These are phyloP conservation scores for Hormaphis cornu DNA, from an alignment of 1,140 invertebrate species.

Conservation along the genomic window DNA sequence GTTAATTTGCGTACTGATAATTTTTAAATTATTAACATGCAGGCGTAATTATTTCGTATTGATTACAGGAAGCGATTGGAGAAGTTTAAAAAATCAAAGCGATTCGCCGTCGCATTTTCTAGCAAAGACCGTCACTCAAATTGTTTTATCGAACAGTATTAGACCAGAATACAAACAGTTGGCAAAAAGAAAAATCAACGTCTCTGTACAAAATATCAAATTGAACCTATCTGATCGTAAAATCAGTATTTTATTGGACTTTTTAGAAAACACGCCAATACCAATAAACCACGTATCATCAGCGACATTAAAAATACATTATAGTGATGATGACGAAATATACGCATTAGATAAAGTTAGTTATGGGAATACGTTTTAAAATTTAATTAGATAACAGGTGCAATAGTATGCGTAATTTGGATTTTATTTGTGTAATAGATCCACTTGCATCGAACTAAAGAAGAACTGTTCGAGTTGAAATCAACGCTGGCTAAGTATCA, in stretches of 20 bases:
- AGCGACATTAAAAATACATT: conserved; percentile 19
- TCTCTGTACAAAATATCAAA: conserved; percentile 60
- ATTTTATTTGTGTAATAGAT: neutral
- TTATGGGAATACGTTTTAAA: neutral
- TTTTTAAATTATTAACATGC: too few relatives aligned
- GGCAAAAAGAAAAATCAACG: conserved; percentile 67
- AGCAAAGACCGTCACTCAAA: conserved; percentile 57
- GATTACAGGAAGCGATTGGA: conserved; percentile 61
- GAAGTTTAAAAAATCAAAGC: conserved; percentile 54
- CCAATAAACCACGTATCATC: conserved; percentile 39
- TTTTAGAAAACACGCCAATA: conserved; percentile 57
- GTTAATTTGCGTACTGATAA: too few relatives aligned
- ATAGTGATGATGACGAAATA: neutral
- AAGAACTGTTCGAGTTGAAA: conserved; percentile 11
- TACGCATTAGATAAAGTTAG: neutral
- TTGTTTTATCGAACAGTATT: conserved; percentile 65
- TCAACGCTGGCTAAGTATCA: neutral
- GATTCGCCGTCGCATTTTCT: conserved; percentile 69
- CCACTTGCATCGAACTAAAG: neutral
- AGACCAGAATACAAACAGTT: conserved; percentile 64
- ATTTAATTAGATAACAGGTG: neutral
- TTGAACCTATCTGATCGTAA: conserved; percentile 69
- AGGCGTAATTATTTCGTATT: conserved; percentile 34
- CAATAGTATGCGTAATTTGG: neutral
- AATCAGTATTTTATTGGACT: conserved; percentile 56